Evolutionary conservation across 2,797 vertebrate genomes (phyloP).

Genomic region (Stomatorhinus walkeri): DNA sequence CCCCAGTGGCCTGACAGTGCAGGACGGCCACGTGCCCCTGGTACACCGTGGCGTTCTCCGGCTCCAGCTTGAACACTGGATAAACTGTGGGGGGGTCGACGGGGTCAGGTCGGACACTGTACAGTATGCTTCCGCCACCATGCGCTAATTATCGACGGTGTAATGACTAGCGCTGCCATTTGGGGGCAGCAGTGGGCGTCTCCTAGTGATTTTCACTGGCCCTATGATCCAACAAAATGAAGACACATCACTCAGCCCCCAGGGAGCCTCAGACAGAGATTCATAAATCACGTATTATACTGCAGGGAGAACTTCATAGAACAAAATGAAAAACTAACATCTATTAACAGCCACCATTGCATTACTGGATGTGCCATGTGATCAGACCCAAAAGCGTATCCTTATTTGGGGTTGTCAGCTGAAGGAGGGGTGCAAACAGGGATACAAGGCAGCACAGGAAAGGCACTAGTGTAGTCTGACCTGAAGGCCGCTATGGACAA

Average conservation of each 20-base stretch:
- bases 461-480: not conserved
- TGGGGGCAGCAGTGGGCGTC: not conserved
- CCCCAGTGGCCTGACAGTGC: constrained; percentile 86
- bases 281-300: not conserved
- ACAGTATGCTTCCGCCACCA: not conserved
- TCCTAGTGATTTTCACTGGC: not conserved
- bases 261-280: not conserved
- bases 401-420: not conserved
- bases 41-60: constrained; percentile 87
- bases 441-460: not conserved
- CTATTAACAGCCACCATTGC: not conserved
- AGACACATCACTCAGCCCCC: not conserved
- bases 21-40: constrained; percentile 87
- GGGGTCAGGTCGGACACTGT: not conserved
- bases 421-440: not conserved
- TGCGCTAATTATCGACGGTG: not conserved
- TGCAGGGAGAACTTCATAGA: not conserved
- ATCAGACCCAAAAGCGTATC: not conserved
- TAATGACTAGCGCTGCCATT: not conserved
- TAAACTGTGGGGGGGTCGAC: constrained; percentile 58
- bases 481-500: not conserved
- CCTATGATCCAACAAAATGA: not conserved
- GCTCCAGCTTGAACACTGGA: constrained; percentile 81
- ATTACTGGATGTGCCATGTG: not conserved
- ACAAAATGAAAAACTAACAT: not conserved